Conservation (phyloP, 2,888 invertebrate genomes). For the Drosophila leonis region DNA sequence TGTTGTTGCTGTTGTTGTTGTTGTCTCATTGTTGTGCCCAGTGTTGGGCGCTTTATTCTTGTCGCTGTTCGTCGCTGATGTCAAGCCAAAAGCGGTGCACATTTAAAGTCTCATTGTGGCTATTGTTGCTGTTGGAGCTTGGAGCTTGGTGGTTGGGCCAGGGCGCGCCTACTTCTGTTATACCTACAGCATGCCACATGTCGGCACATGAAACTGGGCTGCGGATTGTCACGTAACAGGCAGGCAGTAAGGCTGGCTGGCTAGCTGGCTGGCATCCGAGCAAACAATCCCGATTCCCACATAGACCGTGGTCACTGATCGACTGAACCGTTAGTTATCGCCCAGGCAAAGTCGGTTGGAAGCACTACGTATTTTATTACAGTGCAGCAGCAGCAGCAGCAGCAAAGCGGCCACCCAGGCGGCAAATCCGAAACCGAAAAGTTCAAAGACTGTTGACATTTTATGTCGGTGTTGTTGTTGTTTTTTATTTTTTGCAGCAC, state of each 20-base stretch:
- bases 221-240: conserved; percentile 52
- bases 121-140: conserved; percentile 23
- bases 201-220: conserved; percentile 53
- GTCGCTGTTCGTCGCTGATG: conserved; percentile 30
- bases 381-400: background rate
- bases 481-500: conserved; percentile 16
- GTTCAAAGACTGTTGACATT: conserved; percentile 77
- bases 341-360: conserved; percentile 15
- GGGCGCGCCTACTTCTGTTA: conserved; percentile 53
- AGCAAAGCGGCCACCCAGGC: conserved; percentile 53
- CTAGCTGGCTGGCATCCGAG: background rate
- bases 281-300: conserved; percentile 25
- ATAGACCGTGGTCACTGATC: conserved; percentile 15
- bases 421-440: conserved; percentile 33
- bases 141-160: conserved; percentile 3
- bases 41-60: conserved; percentile 37
- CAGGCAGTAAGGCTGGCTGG: background rate
- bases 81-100: conserved; percentile 45
- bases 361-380: conserved; percentile 50
- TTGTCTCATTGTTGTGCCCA: conserved; percentile 49
- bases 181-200: conserved; percentile 39
- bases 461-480: conserved; percentile 27
- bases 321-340: conserved; percentile 56
- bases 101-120: conserved; percentile 50
- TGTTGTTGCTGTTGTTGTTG: conserved; percentile 17